phyloP scores from a whole-genome alignment of 2,797 vertebrate species.

The Tapirus indicus region DNA sequence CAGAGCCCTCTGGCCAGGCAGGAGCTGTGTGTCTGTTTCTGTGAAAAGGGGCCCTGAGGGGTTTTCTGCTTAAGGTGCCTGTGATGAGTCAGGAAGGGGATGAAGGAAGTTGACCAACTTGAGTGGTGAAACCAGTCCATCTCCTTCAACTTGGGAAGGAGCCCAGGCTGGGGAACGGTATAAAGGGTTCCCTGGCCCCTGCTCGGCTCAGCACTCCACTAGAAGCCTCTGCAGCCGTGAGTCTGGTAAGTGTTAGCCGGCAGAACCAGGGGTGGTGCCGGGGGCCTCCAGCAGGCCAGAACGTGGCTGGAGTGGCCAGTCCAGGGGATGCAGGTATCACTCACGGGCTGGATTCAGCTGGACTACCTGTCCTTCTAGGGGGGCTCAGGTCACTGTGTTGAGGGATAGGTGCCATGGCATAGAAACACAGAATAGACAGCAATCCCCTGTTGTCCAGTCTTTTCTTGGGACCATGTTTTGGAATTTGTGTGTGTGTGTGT shows the following conservation, averaged over 20 bases:
- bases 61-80: constrained; percentile 31
- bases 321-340: not conserved
- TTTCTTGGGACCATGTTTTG: not conserved
- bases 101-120: constrained; percentile 58
- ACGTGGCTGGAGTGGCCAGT: rapidly evolving
- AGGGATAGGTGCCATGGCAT: not conserved
- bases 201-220: not conserved
- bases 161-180: constrained; percentile 10
- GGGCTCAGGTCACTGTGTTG: not conserved
- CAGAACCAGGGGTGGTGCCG: not conserved
- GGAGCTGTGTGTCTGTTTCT: not conserved
- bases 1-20: not conserved
- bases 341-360: not conserved
- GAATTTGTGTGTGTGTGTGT: not conserved
- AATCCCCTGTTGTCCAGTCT: not conserved
- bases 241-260: constrained; percentile 65
- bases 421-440: not conserved
- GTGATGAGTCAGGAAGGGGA: constrained; percentile 69
- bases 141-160: constrained; percentile 36
- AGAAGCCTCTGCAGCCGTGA: not conserved
- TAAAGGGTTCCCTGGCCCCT: constrained; percentile 57
- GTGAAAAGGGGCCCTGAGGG: constrained; percentile 56
- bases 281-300: not conserved
- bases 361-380: not conserved
- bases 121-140: constrained; percentile 75